Base-by-base conservation (phyloP, 2,888 invertebrate species). In the Thecophora atra region DNA sequence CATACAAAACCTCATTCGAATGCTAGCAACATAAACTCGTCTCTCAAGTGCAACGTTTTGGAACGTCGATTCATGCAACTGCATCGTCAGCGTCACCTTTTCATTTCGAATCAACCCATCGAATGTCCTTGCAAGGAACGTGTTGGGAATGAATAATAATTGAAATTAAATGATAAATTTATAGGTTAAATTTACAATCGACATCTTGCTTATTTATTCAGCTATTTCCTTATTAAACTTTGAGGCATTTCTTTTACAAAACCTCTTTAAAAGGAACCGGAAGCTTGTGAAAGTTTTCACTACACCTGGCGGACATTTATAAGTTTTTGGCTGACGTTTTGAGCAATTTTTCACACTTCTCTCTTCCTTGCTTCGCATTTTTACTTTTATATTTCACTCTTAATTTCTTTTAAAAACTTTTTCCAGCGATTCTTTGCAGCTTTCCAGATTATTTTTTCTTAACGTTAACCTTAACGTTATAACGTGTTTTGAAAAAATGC, bases 61-160 rank as follows among this genome's bases (percentile, higher is more conserved):
- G 62, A 72, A 72, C 66, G 70, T 66, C 66, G 70, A 70, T 73
- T 58, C 65, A 66, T 60, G 51, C 51, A 70, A 47, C 65, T 60
- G 60, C 51, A 72, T 24, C 70, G 24, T 72, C 60, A 58, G 70
- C 65, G 72, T 70, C 72, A 70, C 72, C 60, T 72, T 64, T 62
- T 58, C 28, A 15, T 47, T 17, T n/a, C 44, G 7, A 11, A 28
- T 28, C 11, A n/a, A n/a, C 52, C 51, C 28, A 58, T 21, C 58
- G 65, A 64, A 60, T 65, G 72, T 70, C 70, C 64, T 72, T 72
- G 58, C 58, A 37, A 42, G 54, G 54, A 54, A 73, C 70, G 72
- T 72, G 72, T 60, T 24, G 24, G 56, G 72, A 64, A 69, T 72
- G 26, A 51, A 37, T 54, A 72, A 72, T 68, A 56, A 58, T 58